These are phyloP conservation scores for Seira sanloemensis DNA, from an alignment of 2,888 invertebrate genomes.

Conservation along the genomic window DNA sequence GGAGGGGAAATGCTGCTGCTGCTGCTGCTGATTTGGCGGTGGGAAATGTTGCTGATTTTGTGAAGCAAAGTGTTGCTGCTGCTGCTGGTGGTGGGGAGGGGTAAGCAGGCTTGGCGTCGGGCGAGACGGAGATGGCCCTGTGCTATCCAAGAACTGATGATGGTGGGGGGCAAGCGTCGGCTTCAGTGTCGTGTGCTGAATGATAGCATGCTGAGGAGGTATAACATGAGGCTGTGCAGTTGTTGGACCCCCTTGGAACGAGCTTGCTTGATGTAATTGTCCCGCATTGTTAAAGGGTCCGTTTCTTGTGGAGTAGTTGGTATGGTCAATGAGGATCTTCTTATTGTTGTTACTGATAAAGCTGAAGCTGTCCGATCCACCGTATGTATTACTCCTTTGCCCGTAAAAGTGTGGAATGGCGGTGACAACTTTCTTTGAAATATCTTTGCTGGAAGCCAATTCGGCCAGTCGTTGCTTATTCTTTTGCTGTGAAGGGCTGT, in stretches of 20 bases:
- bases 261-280: constrained; percentile 11
- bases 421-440: constrained; percentile 45
- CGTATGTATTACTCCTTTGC: constrained; percentile 65
- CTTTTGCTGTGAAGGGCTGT: constrained; percentile 69
- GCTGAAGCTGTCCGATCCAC: constrained; percentile 55
- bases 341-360: constrained; percentile 63
- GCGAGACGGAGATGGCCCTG: constrained; percentile 28
- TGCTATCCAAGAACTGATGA: constrained; percentile 35
- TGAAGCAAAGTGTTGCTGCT: neutral
- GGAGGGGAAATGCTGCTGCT: constrained; percentile 35
- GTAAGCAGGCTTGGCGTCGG: constrained; percentile 18
- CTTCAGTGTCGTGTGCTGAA: constrained; percentile 7
- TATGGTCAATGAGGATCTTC: constrained; percentile 58
- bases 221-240: neutral
- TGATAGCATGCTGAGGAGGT: constrained; percentile 17
- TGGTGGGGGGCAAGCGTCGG: constrained; percentile 7
- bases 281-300: constrained; percentile 35
- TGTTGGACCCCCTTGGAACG: neutral
- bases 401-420: constrained; percentile 67
- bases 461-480: constrained; percentile 63
- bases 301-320: constrained; percentile 44
- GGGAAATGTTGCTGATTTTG: constrained; percentile 21
- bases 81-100: constrained; percentile 6
- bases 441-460: constrained; percentile 53
- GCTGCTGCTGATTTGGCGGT: constrained; percentile 14